Percentiles rank a stretch among this genome's conserved stretches.
Conservation (phyloP, 2,888 invertebrate species). For the Polylopha cassiicola region DNA sequence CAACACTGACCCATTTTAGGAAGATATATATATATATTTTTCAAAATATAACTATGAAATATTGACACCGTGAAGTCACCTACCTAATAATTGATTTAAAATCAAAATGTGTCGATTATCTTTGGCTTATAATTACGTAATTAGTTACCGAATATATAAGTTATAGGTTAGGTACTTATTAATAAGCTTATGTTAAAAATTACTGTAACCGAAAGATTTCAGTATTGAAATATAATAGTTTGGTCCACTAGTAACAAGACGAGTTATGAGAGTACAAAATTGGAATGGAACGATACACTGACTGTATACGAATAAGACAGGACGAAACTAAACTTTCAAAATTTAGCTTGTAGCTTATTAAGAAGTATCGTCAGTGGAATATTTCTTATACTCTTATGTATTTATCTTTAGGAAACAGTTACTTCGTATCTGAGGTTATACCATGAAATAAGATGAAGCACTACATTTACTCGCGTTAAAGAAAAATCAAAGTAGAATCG, state of each 20-base stretch:
- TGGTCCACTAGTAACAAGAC: conserved; percentile 51
- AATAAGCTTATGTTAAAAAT: conserved; percentile 10
- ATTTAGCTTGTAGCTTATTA: no score
- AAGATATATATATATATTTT: conserved; percentile 9
- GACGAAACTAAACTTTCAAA: no score
- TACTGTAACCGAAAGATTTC: conserved; percentile 17
- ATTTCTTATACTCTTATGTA: no score
- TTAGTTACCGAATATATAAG: conserved; percentile 15
- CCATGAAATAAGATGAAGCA: no score
- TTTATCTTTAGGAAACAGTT: no score
- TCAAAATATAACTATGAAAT: conserved; percentile 20
- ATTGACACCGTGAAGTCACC: conserved; percentile 28
- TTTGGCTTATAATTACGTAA: conserved; percentile 24
- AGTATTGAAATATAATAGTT: conserved; percentile 32
- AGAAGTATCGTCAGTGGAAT: no score
- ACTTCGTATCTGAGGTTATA: no score
- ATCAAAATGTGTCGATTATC: conserved; percentile 22
- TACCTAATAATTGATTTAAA: conserved; percentile 25
- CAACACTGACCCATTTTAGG: no score
- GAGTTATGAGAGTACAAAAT: conserved; percentile 29
- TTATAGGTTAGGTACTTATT: no score
- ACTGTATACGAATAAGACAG: no score
- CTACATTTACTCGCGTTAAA: no score
- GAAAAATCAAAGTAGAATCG: not conserved
- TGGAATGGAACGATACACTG: conserved; percentile 49